Base-by-base conservation (phyloP, 2,888 invertebrate species). In the Clitarchus hookeri region DNA sequence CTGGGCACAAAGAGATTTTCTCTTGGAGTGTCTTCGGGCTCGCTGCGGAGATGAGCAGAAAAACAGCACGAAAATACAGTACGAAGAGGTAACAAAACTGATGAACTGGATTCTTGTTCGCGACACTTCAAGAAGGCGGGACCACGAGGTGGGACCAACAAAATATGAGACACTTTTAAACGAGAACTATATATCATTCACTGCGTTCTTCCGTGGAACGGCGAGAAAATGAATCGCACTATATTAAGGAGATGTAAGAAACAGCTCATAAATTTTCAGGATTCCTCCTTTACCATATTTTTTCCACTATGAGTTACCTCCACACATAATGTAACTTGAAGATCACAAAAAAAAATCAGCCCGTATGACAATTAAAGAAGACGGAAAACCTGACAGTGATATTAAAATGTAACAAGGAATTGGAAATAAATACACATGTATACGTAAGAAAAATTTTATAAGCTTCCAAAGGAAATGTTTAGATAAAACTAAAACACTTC, bases 111-210 rank as follows among this genome's bases (percentile, higher is more conserved):
- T 65, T 12, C 65, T 65, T n/a, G 23, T 23, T n/a, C 65, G 65
- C 65, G 65, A 65, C 65, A n/a, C n/a, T 65, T n/a, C 65, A 12
- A 65, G 65, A 65, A 48, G 23, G 65, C 8, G 16, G 12, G 23
- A 23, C 8, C 65, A 65, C 19, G 23, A 23, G 48, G 23, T 2
- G 65, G 65, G n/a, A 48, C 48, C 48, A 65, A 65, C 19, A 65
- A 65, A 65, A 65, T 65, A 23, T 23, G 65, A 65, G 65, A 65
- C 65, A 65, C 65, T n/a, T 65, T 65, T n/a, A 65, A 65, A 65
- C 65, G 65, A n/a, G 65, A n/a, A n/a, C 65, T n/a, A n/a, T 65
- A 65, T 65, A 65, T 65, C 3, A 6, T 65, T 65, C 65, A n/a
- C 65, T 65, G 65, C n/a, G 3, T 65, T 65, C 16, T 65, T 65